These are phyloP conservation scores for Synergus itoensis DNA, from an alignment of 2,888 invertebrate genomes.

Conservation along the genomic window DNA sequence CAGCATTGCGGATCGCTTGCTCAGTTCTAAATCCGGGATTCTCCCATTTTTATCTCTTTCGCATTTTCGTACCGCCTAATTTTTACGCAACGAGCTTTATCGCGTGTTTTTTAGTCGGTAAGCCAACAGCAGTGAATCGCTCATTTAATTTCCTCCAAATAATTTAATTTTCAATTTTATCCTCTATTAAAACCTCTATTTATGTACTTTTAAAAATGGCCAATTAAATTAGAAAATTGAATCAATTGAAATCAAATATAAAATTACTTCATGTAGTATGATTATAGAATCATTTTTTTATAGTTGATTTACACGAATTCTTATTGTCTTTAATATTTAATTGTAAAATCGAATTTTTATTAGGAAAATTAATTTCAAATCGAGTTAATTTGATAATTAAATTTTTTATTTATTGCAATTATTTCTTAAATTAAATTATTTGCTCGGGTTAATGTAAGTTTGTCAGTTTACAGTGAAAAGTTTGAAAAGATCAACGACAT, in stretches of 20 bases:
- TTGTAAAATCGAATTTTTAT: no score
- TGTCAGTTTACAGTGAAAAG: conserved; percentile 9
- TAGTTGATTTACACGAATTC: no score
- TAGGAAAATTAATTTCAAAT: background rate
- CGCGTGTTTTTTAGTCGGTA: background rate
- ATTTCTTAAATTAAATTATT: background rate
- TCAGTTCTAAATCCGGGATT: background rate
- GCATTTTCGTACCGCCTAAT: background rate
- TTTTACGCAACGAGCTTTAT: conserved; percentile 3
- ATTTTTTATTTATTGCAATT: no score
- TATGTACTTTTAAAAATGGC: background rate
- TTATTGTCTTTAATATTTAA: no score
- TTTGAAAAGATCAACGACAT: background rate
- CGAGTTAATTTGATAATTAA: background rate
- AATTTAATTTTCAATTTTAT: background rate
- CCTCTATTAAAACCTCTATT: background rate
- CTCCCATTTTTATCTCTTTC: background rate
- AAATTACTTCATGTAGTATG: no score
- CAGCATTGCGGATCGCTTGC: background rate
- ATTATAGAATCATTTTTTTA: no score
- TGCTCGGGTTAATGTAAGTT: background rate
- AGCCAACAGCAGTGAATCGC: background rate
- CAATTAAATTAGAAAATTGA: no score
- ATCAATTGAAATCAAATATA: no score
- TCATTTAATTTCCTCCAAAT: background rate